phyloP scores from a whole-genome alignment of 2,797 vertebrate species.

The Hoplostethus mediterraneus region DNA sequence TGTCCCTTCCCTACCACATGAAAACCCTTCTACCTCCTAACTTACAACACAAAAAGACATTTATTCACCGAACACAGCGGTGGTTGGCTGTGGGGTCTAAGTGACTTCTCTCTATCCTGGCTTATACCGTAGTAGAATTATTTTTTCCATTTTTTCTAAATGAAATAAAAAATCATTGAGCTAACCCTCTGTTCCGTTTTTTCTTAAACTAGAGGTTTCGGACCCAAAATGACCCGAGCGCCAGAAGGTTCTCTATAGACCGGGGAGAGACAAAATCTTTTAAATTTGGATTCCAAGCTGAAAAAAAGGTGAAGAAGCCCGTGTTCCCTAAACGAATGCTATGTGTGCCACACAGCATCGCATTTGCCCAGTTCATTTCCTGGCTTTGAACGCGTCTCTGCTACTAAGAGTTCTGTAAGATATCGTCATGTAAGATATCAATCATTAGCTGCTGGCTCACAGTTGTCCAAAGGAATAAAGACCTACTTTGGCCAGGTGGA shows the following conservation, averaged over 20 bases:
- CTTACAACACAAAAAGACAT: constrained; percentile 42
- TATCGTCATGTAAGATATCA: too few species aligned
- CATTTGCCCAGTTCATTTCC: too few species aligned
- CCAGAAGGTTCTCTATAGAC: constrained; percentile 35
- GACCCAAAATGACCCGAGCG: constrained; percentile 44
- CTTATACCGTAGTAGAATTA: constrained; percentile 73
- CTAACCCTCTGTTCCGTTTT: constrained; percentile 15
- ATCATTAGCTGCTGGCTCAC: too few species aligned
- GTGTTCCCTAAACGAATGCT: not conserved
- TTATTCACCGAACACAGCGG: constrained; percentile 29
- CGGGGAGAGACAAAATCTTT: constrained; percentile 23
- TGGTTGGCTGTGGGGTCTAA: constrained; percentile 50
- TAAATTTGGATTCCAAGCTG: constrained; percentile 21
- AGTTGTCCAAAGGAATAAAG: not conserved
- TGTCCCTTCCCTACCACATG: constrained; percentile 58
- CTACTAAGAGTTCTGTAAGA: too few species aligned
- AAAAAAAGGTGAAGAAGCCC: not conserved
- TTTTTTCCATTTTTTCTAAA: constrained; percentile 68
- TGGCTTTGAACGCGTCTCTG: too few species aligned
- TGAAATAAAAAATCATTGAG: constrained; percentile 64
- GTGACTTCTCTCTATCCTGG: constrained; percentile 70
- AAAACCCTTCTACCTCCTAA: constrained; percentile 40
- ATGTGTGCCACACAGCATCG: too few species aligned
- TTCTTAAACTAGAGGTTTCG: constrained; percentile 3
- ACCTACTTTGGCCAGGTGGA: too few species aligned